Evolutionary conservation across 30 jellyfish, hydroid and myxozoan genomes (phyloP).

Genomic region (Euphysa ruthae): DNA sequence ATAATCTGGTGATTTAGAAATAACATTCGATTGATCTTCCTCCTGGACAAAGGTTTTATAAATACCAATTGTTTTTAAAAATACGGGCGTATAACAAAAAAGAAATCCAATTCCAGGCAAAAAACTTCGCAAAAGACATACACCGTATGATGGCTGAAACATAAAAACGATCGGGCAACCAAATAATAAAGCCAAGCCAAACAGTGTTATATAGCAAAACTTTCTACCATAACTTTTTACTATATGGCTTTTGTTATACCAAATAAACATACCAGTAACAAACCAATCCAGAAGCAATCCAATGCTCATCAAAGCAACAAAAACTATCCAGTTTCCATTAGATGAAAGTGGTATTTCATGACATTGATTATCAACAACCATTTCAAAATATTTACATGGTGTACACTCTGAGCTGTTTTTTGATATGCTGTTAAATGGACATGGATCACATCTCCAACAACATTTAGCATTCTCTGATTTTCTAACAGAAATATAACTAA

Average conservation of each 20-base stretch:
- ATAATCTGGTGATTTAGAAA: slow-evolving; percentile 62
- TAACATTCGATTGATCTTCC: slow-evolving; percentile 41
- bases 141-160: slow-evolving; percentile 40
- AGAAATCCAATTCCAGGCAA: slow-evolving; percentile 50
- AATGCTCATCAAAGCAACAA: neutral
- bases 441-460: slow-evolving; percentile 71
- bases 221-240: slow-evolving; percentile 82
- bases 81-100: slow-evolving; percentile 68
- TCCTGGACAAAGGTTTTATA: slow-evolving; percentile 70
- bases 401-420: slow-evolving; percentile 53
- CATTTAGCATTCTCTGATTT: slow-evolving; percentile 7
- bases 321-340: slow-evolving; percentile 16
- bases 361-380: neutral
- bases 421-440: slow-evolving; percentile 32
- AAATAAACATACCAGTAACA: slow-evolving; percentile 50
- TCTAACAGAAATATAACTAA: slow-evolving; percentile 17
- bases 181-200: slow-evolving; percentile 53
- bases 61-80: slow-evolving; percentile 61
- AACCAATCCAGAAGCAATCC: slow-evolving; percentile 47
- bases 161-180: slow-evolving; percentile 48
- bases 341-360: slow-evolving; percentile 12
- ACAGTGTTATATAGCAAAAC: slow-evolving; percentile 55
- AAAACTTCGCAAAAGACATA: slow-evolving; percentile 50
- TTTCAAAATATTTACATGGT: slow-evolving; percentile 33
- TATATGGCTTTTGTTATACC: slow-evolving; percentile 39